Conservation (phyloP, 2,888 invertebrate genomes). For the Sinohyriopsis cumingii region DNA sequence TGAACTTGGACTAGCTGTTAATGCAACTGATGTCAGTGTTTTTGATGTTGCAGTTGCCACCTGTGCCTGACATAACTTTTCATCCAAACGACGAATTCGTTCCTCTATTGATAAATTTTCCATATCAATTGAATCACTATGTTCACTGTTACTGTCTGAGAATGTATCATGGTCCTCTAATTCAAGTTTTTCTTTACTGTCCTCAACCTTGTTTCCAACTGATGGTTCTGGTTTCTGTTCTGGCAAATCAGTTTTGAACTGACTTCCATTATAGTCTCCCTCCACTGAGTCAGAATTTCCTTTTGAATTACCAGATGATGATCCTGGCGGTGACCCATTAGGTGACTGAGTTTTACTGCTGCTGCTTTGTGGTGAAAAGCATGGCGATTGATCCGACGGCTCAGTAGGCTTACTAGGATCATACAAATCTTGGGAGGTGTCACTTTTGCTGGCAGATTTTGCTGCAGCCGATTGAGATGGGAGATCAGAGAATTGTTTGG, state of each 20-base stretch:
- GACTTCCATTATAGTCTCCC: conserved; percentile 17
- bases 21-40: conserved; percentile 19
- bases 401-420: conserved; percentile 15
- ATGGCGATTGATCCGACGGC: conserved; percentile 43
- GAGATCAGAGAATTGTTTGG: conserved; percentile 38
- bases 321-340: conserved; percentile 52
- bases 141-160: conserved; percentile 51
- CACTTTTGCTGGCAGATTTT: neutral
- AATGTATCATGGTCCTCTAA: conserved; percentile 42
- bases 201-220: conserved; percentile 32
- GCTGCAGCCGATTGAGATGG: conserved; percentile 10
- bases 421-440: conserved; percentile 3
- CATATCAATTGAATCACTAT: conserved; percentile 26
- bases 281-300: conserved; percentile 40
- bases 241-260: conserved; percentile 31
- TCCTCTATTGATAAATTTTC: conserved; percentile 83
- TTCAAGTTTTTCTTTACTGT: conserved; percentile 24
- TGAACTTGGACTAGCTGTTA: conserved; percentile 6
- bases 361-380: conserved; percentile 56
- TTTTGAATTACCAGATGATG: conserved; percentile 33
- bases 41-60: conserved; percentile 35
- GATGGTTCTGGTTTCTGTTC: conserved; percentile 22
- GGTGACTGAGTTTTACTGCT: conserved; percentile 58
- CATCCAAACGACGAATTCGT: conserved; percentile 91
- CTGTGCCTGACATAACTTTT: conserved; percentile 79